Evolutionary conservation across 2,113 vertebrate genomes (phyloP).

Genomic region (Tetrao urogallus): DNA sequence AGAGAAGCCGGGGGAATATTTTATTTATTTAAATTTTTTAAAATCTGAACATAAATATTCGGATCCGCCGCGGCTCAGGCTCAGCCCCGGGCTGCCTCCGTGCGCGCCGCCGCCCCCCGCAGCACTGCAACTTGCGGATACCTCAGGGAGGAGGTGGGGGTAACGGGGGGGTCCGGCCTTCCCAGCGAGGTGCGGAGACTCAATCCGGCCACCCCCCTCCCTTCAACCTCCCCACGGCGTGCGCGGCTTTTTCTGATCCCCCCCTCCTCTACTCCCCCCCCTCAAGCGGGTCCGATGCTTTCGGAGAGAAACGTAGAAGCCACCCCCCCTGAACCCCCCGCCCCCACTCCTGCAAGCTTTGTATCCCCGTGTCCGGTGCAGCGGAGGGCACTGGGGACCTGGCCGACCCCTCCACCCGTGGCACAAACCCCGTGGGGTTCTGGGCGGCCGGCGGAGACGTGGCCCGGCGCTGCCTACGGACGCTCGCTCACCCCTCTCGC

Average conservation of each 20-base stretch:
- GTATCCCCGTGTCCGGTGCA: neutral
- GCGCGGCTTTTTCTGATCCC: neutral
- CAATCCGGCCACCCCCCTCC: neutral
- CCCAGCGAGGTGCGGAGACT: neutral
- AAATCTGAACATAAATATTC: constrained; percentile 87
- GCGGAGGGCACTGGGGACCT: neutral
- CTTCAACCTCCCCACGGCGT: neutral
- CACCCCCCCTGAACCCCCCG: neutral
- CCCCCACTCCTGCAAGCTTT: too few relatives aligned
- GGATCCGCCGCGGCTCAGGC: constrained; percentile 62
- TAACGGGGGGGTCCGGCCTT: neutral
- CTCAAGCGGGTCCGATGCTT: neutral
- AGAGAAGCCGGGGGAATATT: constrained; percentile 71
- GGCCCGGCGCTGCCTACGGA: neutral
- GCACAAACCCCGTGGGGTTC: neutral
- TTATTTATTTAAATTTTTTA: constrained; percentile 87
- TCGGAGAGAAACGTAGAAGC: neutral
- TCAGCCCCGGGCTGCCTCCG: constrained; percentile 58
- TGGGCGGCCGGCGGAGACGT: neutral
- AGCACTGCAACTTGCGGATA: constrained; percentile 32
- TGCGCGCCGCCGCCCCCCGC: constrained; percentile 22
- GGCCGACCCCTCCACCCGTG: neutral
- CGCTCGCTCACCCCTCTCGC: neutral
- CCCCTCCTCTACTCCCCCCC: neutral
- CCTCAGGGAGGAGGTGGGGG: neutral